These are phyloP conservation scores for Eledone cirrhosa DNA, from an alignment of 2,888 invertebrate species.

Conservation along the genomic window DNA sequence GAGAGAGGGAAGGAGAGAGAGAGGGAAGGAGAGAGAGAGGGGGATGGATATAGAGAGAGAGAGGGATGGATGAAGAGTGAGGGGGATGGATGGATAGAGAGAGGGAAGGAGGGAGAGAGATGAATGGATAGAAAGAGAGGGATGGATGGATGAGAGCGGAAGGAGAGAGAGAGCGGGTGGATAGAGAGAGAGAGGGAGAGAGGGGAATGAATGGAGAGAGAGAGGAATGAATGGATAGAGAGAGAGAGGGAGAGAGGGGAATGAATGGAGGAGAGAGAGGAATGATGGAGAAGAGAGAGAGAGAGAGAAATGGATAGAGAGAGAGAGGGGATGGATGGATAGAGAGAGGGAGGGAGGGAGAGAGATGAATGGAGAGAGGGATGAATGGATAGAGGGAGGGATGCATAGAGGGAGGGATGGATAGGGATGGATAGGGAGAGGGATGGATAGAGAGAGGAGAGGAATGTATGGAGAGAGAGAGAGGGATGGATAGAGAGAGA, in stretches of 20 bases:
- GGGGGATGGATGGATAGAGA: not conserved
- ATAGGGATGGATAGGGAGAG: not conserved
- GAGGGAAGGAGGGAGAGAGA: not conserved
- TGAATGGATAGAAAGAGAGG: not conserved
- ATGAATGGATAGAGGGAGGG: not conserved
- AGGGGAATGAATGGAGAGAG: not conserved
- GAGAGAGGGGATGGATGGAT: not conserved
- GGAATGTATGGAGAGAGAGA: not conserved
- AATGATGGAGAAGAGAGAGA: not conserved
- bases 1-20: not conserved
- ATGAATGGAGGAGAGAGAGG: not conserved
- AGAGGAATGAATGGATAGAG: no score
- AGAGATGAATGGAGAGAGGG: not conserved
- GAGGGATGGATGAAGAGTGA: not conserved
- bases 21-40: not conserved
- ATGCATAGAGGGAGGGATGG: not conserved
- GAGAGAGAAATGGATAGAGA: not conserved
- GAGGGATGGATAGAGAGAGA: not conserved
- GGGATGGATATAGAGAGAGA: not conserved
- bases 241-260: no score
- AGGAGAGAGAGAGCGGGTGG: no score
- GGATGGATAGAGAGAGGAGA: not conserved
- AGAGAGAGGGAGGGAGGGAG: not conserved
- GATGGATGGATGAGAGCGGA: not conserved
- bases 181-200: not conserved